A percentile compares a stretch with the other conserved stretches of the same genome.
Evolutionary conservation across 2,888 invertebrate genomes (phyloP).

Genomic region (Protophormia terraenovae): DNA sequence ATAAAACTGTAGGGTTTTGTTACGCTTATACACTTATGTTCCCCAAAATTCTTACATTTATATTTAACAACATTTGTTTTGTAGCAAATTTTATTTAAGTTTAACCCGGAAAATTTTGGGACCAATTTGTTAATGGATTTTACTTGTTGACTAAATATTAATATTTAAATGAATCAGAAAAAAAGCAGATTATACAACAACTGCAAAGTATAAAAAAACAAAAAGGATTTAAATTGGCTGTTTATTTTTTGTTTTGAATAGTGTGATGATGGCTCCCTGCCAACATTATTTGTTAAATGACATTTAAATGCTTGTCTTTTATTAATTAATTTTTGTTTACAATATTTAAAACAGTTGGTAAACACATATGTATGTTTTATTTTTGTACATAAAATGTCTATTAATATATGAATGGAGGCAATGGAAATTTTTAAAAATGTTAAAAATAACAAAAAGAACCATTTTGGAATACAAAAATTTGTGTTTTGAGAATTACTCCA

Average conservation of each 20-base stretch:
- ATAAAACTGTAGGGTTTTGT: too few relatives aligned
- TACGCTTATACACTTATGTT: too few relatives aligned
- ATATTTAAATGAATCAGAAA: slow-evolving; percentile 7
- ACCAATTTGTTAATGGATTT: slow-evolving; percentile 40
- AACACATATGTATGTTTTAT: neutral
- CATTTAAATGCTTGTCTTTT: neutral
- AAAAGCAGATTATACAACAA: neutral
- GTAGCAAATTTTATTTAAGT: neutral
- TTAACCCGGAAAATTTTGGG: neutral
- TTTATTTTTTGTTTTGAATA: neutral
- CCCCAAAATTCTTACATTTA: neutral
- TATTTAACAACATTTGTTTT: neutral
- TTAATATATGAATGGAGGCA: too few relatives aligned
- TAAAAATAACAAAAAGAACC: too few relatives aligned
- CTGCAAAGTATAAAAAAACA: neutral
- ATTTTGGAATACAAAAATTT: too few relatives aligned
- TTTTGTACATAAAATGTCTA: neutral
- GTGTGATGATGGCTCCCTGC: neutral
- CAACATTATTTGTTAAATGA: neutral
- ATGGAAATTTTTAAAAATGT: neutral
- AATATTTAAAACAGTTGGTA: neutral
- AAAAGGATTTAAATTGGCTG: slow-evolving; percentile 1
- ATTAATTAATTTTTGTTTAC: slow-evolving; percentile 1
- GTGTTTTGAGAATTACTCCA: too few relatives aligned
- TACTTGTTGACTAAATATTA: slow-evolving; percentile 42